These are phyloP conservation scores for Hyposoter dolosus DNA, from an alignment of 2,888 invertebrate genomes.

Conservation along the genomic window DNA sequence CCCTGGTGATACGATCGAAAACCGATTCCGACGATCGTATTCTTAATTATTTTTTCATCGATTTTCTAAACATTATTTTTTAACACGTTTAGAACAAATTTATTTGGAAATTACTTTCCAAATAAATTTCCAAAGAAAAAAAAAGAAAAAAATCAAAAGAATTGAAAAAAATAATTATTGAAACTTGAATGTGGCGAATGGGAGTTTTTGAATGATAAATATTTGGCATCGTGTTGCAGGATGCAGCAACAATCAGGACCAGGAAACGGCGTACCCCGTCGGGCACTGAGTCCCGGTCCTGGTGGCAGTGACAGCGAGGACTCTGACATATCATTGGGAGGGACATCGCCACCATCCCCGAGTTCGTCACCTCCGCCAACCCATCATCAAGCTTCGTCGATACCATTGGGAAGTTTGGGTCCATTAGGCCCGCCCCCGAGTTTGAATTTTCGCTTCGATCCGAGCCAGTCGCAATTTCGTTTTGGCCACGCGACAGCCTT, in stretches of 20 bases:
- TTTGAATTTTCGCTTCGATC: slow-evolving; percentile 83
- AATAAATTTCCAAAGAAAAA: too few relatives aligned
- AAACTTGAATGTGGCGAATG: background rate
- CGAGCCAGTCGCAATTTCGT: slow-evolving; percentile 81
- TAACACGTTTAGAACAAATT: background rate
- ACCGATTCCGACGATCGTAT: background rate
- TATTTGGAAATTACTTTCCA: too few relatives aligned
- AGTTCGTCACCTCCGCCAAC: slow-evolving; percentile 81
- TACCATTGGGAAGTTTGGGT: slow-evolving; percentile 81
- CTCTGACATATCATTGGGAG: slow-evolving; percentile 83
- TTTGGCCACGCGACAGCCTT: slow-evolving; percentile 82
- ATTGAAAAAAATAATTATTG: background rate
- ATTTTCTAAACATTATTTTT: background rate
- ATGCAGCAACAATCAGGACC: slow-evolving; percentile 83
- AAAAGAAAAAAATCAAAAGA: too few relatives aligned
- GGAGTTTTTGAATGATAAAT: background rate
- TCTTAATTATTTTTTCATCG: background rate
- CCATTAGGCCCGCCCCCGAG: slow-evolving; percentile 80
- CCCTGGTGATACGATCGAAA: background rate
- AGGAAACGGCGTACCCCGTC: slow-evolving; percentile 79
- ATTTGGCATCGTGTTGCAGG: slow-evolving; percentile 74
- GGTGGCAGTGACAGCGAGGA: slow-evolving; percentile 83
- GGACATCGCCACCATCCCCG: slow-evolving; percentile 83
- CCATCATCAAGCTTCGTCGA: slow-evolving; percentile 81
- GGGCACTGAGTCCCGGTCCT: slow-evolving; percentile 81